Percentiles rank a stretch among this genome's conserved stretches.
These are phyloP conservation scores for Amphilophus citrinellus DNA, from an alignment of 2,113 vertebrate species.

Conservation along the genomic window DNA sequence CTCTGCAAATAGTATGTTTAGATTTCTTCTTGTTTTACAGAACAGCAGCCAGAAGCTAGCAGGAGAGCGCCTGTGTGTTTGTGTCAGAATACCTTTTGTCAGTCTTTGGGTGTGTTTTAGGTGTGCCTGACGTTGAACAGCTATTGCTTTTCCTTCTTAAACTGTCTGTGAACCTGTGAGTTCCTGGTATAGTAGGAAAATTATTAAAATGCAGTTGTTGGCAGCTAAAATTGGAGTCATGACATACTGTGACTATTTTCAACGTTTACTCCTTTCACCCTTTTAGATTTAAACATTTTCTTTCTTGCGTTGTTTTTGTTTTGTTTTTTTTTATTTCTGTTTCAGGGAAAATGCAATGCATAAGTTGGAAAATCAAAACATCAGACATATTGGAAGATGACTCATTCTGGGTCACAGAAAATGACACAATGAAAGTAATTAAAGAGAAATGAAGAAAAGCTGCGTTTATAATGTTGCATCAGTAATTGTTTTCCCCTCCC, in stretches of 20 bases:
- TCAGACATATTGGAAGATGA: constrained; percentile 5
- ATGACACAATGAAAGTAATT: neutral
- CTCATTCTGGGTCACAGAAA: constrained; percentile 9
- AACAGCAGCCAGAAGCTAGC: neutral
- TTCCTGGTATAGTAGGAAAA: neutral
- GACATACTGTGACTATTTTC: rapidly evolving
- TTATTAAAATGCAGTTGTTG: neutral
- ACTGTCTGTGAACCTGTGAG: neutral
- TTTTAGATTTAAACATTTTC: neutral
- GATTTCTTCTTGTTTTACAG: neutral
- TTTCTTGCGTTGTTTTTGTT: neutral
- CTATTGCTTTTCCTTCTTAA: neutral
- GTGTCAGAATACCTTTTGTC: constrained; percentile 30
- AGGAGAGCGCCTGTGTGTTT: constrained; percentile 3
- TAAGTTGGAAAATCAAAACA: neutral
- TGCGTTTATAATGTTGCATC: neutral
- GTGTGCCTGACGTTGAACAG: constrained; percentile 50
- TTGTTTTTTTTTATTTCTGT: neutral
- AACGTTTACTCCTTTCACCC: neutral
- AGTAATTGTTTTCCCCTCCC: neutral
- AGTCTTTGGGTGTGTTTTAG: constrained; percentile 46
- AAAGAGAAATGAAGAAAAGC: neutral
- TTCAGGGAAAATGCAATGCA: neutral
- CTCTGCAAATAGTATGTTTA: neutral
- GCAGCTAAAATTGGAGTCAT: neutral